A percentile compares a stretch with the other conserved stretches of the same genome.
phyloP scores from a whole-genome alignment of 1,140 invertebrate species.

The Panonychus citri region DNA sequence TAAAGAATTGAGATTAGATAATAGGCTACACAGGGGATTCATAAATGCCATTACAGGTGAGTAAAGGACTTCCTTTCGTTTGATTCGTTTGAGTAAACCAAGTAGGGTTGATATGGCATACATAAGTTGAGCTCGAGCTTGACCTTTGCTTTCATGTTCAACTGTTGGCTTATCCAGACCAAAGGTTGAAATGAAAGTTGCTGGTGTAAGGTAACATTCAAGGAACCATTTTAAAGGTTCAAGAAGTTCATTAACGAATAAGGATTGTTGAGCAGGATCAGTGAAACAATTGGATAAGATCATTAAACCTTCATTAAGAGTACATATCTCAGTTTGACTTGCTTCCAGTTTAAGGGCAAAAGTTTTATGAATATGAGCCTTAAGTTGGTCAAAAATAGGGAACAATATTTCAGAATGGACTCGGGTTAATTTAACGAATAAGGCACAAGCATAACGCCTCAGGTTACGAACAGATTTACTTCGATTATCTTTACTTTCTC shows the following conservation, averaged over 20 bases:
- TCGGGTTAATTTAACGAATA: background rate
- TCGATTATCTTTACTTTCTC: constrained; percentile 34
- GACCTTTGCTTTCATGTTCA: background rate
- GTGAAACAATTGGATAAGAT: background rate
- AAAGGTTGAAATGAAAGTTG: background rate
- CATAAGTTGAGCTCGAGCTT: background rate
- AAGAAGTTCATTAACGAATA: background rate
- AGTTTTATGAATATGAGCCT: background rate
- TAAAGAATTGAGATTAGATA: background rate
- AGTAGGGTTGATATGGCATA: background rate
- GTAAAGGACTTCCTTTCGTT: background rate
- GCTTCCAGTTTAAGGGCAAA: background rate
- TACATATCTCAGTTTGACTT: constrained; percentile 4
- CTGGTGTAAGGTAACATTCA: background rate
- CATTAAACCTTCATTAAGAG: constrained; percentile 2
- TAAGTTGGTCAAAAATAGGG: background rate
- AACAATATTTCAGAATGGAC: background rate
- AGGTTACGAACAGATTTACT: constrained; percentile 56
- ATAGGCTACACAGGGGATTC: background rate
- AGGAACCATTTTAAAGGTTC: background rate
- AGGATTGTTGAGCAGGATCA: background rate
- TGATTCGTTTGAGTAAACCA: background rate
- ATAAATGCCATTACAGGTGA: background rate
- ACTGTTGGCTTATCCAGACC: background rate
- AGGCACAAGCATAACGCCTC: constrained; percentile 35